Evolutionary conservation across 2,888 invertebrate genomes (phyloP), one percentile per base, ranked within the genome.

Genomic region (Chymomyza procnemis): DNA sequence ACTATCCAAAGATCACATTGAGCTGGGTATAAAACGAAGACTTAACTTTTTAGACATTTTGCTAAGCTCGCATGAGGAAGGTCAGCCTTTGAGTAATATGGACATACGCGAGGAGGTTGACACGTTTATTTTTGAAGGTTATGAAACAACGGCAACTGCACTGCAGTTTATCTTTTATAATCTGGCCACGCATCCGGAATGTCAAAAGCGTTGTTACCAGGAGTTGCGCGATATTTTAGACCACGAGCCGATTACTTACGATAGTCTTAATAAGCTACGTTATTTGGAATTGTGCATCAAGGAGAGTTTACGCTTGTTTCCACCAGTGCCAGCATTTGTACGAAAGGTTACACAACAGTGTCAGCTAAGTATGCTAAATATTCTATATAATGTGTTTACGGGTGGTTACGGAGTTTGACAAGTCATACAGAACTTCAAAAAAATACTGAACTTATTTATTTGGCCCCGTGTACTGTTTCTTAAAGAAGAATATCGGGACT

Each of bases 221-320:
- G 74, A 74, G 60, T 18, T 74, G 3, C 14, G 64, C 3, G 18
- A 52, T 14, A 54, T 59, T 1, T 69, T 68, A 22, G 69, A 65
- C 0, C 56, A 61, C 1, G 69, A 73, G 14, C 21, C 34, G 14
- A 19, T n/a, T n/a, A 18, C 12, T 21, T 55, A 26, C 14, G 55
- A 62, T 46, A 46, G 47, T 2, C 58, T 73, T 12, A 55, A 65
- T 21, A 68, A 75, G 41, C 71, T 75, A 14, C 64, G 67, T 21
- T 74, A 67, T 57, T 55, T 76, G 64, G 75, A 76, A 19, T 70
- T 76, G 74, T 64, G 74, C 9, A 74, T 76, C 19, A 71, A 76
- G 47, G 75, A 76, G 60, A 68, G 74, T 0, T 48, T 76, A 9
- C 50, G 75, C 50, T 64, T 76, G 12, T 69, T 68, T 55, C 65